Conservation (phyloP, 37 sponge, comb jelly and placozoan species). For the Halisarca cf. caerulea region DNA sequence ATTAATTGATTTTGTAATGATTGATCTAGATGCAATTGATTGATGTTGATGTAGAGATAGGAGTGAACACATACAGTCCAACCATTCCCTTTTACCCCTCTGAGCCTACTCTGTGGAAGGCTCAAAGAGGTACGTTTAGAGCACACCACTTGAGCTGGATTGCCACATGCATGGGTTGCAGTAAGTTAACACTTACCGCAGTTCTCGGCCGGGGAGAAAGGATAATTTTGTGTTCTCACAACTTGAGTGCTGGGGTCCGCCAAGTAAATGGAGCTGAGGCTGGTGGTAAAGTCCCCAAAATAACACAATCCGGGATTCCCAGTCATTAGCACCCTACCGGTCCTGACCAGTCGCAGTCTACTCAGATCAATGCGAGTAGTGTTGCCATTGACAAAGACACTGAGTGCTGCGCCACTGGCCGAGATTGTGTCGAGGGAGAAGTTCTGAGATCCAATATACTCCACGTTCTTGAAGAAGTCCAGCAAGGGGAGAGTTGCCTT, state of each 20-base stretch:
- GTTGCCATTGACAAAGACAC: not conserved
- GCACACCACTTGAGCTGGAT: no score
- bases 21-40: not conserved
- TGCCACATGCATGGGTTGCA: no score
- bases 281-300: slow-evolving; percentile 37
- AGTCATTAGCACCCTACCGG: not conserved
- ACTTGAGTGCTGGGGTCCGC: not conserved
- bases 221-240: not conserved
- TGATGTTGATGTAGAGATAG: no score
- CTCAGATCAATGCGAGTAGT: slow-evolving; percentile 2
- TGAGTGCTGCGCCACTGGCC: not conserved
- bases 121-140: no score
- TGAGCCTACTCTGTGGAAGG: no score
- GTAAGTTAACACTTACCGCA: no score
- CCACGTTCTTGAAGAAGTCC: slow-evolving; percentile 20
- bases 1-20: not conserved
- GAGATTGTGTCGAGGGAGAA: not conserved
- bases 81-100: no score
- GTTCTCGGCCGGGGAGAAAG: not conserved
- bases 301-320: slow-evolving; percentile 44
- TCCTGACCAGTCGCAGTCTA: slow-evolving; percentile 35
- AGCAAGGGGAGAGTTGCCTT: not conserved
- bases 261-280: not conserved
- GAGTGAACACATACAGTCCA: no score
- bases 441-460: slow-evolving; percentile 5